Evolutionary conservation across 2,888 invertebrate species (phyloP).

Genomic region (Augochlorella aurata): DNA sequence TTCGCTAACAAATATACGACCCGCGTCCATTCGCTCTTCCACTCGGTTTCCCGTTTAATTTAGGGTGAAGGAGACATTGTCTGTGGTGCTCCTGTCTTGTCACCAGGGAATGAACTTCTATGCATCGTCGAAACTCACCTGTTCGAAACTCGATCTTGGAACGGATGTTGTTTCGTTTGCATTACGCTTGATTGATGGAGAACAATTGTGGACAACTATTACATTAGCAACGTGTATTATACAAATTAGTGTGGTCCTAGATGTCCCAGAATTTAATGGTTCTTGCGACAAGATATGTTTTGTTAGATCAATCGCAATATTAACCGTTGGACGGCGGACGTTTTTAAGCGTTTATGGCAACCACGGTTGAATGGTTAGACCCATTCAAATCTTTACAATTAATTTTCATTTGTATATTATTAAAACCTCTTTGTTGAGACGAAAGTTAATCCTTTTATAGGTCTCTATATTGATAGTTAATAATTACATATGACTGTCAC

Average conservation of each 20-base stretch:
- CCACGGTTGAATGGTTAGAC: too few relatives aligned
- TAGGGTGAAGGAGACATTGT: conserved; percentile 30
- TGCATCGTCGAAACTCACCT: neutral
- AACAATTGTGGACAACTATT: neutral
- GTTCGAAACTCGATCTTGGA: neutral
- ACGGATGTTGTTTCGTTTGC: too few relatives aligned
- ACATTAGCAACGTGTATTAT: too few relatives aligned
- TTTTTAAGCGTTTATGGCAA: too few relatives aligned
- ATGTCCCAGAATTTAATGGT: neutral
- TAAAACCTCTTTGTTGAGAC: too few relatives aligned
- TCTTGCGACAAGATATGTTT: neutral
- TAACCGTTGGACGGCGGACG: too few relatives aligned
- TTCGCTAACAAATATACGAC: conserved; percentile 35
- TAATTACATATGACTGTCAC: too few relatives aligned
- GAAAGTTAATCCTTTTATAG: too few relatives aligned
- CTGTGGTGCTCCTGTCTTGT: neutral
- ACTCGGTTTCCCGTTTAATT: conserved; percentile 25
- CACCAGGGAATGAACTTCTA: neutral
- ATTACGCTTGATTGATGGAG: neutral
- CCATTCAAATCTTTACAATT: too few relatives aligned
- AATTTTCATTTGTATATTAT: too few relatives aligned
- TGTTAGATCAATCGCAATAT: neutral
- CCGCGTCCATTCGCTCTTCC: neutral
- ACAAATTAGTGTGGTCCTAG: too few relatives aligned
- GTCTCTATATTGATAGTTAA: too few relatives aligned